Conservation (phyloP, 2,888 invertebrate species). For the Thumatha senex region DNA sequence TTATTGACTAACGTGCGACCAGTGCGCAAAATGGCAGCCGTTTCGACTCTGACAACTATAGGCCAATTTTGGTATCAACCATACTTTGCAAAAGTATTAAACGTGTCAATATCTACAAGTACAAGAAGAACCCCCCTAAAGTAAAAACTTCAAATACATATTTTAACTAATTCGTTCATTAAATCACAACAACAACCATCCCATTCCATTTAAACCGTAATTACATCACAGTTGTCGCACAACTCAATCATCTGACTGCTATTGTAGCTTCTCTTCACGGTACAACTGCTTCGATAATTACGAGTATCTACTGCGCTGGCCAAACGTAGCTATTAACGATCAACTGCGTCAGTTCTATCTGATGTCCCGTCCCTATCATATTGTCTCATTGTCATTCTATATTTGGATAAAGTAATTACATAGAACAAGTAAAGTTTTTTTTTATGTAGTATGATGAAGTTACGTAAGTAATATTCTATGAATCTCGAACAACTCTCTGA, state of each 20-base stretch:
- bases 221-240: conserved; percentile 27
- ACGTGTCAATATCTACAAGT: too few species aligned
- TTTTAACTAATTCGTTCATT: too few species aligned
- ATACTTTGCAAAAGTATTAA: too few species aligned
- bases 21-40: too few species aligned
- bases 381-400: conserved; percentile 30
- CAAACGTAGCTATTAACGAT: conserved; percentile 28
- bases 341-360: conserved; percentile 20
- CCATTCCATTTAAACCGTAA: conserved; percentile 25
- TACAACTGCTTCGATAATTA: conserved; percentile 36
- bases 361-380: conserved; percentile 17
- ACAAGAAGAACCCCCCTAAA: too few species aligned
- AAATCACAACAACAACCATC: not conserved
- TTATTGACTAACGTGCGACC: too few species aligned
- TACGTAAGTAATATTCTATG: not conserved
- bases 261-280: conserved; percentile 41
- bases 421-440: too few species aligned
- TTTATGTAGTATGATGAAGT: not conserved
- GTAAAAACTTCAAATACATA: too few species aligned
- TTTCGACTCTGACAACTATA: too few species aligned
- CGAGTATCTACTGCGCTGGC: conserved; percentile 22
- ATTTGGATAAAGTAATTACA: conserved; percentile 19
- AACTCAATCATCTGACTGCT: conserved; percentile 39
- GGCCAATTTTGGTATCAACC: too few species aligned
- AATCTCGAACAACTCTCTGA: too few species aligned